phyloP scores from a whole-genome alignment of 2,888 invertebrate genomes.

The Tetragnatha montana region DNA sequence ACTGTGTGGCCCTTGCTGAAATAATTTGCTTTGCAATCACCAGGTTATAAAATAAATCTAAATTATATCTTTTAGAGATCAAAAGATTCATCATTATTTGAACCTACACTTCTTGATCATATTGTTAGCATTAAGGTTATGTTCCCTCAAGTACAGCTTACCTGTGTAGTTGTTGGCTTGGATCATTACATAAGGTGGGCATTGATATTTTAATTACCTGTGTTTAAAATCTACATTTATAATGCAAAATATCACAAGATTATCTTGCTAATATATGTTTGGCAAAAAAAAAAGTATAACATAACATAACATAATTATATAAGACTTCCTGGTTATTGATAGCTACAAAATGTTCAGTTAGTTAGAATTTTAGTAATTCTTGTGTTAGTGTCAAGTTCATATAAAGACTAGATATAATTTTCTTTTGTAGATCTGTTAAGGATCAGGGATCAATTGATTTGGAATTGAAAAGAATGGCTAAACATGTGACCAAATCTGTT shows the following conservation, averaged over 20 bases:
- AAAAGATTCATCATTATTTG: constrained; percentile 11
- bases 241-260: neutral
- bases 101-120: constrained; percentile 32
- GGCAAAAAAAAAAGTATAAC: neutral
- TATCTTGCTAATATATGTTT: neutral
- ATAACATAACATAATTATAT: neutral
- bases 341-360: no score
- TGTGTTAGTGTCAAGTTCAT: no score
- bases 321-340: no score
- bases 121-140: constrained; percentile 29
- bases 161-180: constrained; percentile 49
- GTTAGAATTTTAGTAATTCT: no score
- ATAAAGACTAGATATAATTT: neutral
- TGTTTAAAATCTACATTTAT: no score
- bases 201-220: no score
- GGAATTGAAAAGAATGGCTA: constrained; percentile 45
- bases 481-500: constrained; percentile 45
- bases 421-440: constrained; percentile 26
- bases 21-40: neutral
- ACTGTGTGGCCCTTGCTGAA: neutral
- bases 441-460: constrained; percentile 25
- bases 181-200: constrained; percentile 45
- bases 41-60: no score
- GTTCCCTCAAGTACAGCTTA: constrained; percentile 38
- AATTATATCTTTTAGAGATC: constrained; percentile 30